These are phyloP conservation scores for Ferdinandea cuprea DNA, from an alignment of 2,888 invertebrate species.

Conservation along the genomic window DNA sequence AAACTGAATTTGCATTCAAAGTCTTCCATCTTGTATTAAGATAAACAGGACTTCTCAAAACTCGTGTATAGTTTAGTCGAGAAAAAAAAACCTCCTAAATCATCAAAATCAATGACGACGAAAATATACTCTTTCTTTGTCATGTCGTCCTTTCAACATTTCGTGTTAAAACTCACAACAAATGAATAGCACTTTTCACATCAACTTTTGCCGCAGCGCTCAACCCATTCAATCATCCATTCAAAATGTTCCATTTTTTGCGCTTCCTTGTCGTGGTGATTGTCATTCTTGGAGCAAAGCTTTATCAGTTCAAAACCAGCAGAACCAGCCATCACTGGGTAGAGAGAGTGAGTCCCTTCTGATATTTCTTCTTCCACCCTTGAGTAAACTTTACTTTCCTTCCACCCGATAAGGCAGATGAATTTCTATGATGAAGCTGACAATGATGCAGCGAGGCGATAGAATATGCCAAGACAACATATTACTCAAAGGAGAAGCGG, in stretches of 20 bases:
- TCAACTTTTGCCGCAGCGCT: constrained; percentile 1
- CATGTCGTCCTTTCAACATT: not conserved
- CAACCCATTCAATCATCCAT: constrained; percentile 24
- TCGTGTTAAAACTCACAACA: not conserved
- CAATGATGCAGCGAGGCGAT: constrained; percentile 58
- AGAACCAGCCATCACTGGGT: constrained; percentile 9
- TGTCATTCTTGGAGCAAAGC: not conserved
- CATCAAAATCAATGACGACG: not conserved
- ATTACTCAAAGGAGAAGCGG: constrained; percentile 35
- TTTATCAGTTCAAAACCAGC: constrained; percentile 26
- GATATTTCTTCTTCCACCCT: constrained; percentile 5
- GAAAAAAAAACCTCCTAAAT: not conserved
- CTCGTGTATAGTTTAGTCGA: not conserved
- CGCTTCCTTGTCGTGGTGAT: not conserved
- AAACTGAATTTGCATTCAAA: no score
- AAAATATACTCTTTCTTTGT: not conserved
- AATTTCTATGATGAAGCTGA: constrained; percentile 68
- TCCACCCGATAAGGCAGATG: constrained; percentile 71
- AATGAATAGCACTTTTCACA: constrained; percentile 5
- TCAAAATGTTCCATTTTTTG: constrained; percentile 11
- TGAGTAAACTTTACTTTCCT: constrained; percentile 57
- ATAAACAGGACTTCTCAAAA: not conserved
- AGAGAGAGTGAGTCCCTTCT: constrained; percentile 29
- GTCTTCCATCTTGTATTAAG: no score
- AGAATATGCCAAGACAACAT: constrained; percentile 45